These are phyloP conservation scores for Tiliacea aurago DNA, from an alignment of 2,888 invertebrate genomes.

Conservation along the genomic window DNA sequence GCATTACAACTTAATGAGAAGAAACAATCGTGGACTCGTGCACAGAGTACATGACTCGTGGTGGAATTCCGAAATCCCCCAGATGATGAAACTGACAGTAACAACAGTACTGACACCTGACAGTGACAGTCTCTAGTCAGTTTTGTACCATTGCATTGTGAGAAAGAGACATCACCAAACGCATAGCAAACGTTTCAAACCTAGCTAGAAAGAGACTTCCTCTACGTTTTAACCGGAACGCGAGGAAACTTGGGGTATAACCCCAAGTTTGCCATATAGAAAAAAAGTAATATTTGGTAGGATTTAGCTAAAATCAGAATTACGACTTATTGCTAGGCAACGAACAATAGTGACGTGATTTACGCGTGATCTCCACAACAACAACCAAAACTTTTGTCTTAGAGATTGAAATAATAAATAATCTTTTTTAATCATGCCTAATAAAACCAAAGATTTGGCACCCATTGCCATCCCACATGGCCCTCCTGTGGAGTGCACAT, in stretches of 20 bases:
- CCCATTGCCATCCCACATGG: constrained; percentile 88
- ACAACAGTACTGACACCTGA: no score
- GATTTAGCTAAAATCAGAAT: not conserved
- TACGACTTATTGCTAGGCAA: constrained; percentile 53
- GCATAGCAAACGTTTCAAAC: not conserved
- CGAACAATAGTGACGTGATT: constrained; percentile 46
- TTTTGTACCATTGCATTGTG: no score
- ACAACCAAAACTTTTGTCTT: constrained; percentile 45
- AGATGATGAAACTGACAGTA: not conserved
- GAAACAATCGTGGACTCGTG: not conserved
- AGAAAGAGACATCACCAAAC: constrained; percentile 5
- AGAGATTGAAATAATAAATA: constrained; percentile 26
- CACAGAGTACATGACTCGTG: no score
- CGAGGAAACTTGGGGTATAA: not conserved
- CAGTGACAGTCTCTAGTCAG: not conserved
- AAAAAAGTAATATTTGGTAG: constrained; percentile 20
- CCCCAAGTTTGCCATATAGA: constrained; percentile 13
- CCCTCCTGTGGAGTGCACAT: constrained; percentile 87
- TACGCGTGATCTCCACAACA: constrained; percentile 2
- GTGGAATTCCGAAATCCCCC: not conserved
- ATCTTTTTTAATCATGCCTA: constrained; percentile 71
- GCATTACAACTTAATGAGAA: not conserved
- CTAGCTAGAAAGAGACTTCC: constrained; percentile 5
- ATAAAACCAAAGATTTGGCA: constrained; percentile 85
- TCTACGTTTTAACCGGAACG: not conserved